Conservation (phyloP, 1,140 invertebrate species). For the Drosophila seguyi region DNA sequence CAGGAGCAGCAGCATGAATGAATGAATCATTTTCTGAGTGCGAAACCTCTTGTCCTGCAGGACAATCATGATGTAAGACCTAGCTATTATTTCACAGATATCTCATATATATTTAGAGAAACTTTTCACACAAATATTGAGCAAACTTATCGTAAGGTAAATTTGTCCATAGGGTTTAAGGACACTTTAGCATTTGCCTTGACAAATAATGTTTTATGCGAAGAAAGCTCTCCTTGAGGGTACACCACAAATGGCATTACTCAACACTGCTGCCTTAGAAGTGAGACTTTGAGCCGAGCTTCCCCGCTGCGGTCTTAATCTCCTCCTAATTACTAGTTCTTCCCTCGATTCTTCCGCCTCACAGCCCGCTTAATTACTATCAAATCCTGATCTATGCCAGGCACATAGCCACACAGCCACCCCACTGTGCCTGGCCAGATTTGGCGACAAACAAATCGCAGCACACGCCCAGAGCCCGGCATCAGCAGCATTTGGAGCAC, state of each 20-base stretch:
- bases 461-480: conserved; percentile 30
- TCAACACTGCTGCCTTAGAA: conserved; percentile 17
- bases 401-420: neutral
- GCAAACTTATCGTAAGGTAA: neutral
- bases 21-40: conserved; percentile 23
- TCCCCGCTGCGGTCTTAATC: conserved; percentile 26
- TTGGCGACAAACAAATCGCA: conserved; percentile 42
- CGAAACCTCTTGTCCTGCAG: neutral
- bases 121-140: conserved; percentile 1
- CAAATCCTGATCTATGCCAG: conserved; percentile 39
- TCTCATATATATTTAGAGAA: neutral
- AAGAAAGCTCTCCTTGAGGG: neutral
- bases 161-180: too few species aligned
- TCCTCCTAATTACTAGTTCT: conserved; percentile 20
- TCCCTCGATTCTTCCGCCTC: conserved; percentile 20
- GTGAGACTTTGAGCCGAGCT: too few species aligned
- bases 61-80: conserved; percentile 8
- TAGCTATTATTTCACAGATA: neutral
- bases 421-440: conserved; percentile 37
- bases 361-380: conserved; percentile 37
- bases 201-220: neutral
- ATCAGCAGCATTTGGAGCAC: conserved; percentile 1
- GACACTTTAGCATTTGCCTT: too few species aligned
- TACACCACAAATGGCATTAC: conserved; percentile 2
- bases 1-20: conserved; percentile 7